Percentiles rank a stretch among this genome's conserved stretches.
phyloP scores from a whole-genome alignment of 1,140 invertebrate genomes.

The Panagrolaimus sp. region DNA sequence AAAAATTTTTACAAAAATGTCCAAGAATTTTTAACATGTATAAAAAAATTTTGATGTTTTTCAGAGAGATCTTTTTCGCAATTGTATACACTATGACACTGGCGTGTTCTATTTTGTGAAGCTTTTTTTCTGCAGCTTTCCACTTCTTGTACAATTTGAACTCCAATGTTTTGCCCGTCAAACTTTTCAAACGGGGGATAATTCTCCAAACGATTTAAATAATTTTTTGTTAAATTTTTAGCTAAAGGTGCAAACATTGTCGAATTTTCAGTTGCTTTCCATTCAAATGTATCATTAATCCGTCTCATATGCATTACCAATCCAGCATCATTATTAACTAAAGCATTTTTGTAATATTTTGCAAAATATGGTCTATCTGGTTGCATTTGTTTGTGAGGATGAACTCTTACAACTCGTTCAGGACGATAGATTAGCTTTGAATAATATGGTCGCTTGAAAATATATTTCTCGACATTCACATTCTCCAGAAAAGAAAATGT shows the following conservation, averaged over 20 bases:
- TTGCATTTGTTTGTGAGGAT: conserved; percentile 8
- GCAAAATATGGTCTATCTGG: conserved; percentile 7
- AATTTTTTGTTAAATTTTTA: neutral
- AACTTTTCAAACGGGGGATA: too few relatives aligned
- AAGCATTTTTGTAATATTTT: neutral
- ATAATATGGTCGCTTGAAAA: conserved; percentile 25
- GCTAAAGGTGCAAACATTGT: neutral
- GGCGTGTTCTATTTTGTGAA: neutral
- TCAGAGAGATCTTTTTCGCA: neutral
- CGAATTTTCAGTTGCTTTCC: neutral
- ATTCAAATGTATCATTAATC: neutral
- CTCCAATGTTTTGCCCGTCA: neutral
- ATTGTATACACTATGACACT: neutral
- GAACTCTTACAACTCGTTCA: conserved; percentile 19
- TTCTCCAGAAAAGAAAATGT: conserved; percentile 10
- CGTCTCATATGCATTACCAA: neutral
- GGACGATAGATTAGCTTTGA: conserved; percentile 23
- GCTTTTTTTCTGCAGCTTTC: conserved; percentile 13
- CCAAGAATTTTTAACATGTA: conserved; percentile 19
- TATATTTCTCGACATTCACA: conserved; percentile 22
- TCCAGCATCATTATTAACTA: neutral
- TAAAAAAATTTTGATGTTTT: conserved; percentile 1
- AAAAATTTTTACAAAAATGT: conserved; percentile 5
- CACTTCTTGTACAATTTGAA: conserved; percentile 11
- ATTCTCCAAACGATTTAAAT: too few relatives aligned